Evolutionary conservation across 2,113 vertebrate genomes (phyloP).

Genomic region (Puffinus mauretanicus): DNA sequence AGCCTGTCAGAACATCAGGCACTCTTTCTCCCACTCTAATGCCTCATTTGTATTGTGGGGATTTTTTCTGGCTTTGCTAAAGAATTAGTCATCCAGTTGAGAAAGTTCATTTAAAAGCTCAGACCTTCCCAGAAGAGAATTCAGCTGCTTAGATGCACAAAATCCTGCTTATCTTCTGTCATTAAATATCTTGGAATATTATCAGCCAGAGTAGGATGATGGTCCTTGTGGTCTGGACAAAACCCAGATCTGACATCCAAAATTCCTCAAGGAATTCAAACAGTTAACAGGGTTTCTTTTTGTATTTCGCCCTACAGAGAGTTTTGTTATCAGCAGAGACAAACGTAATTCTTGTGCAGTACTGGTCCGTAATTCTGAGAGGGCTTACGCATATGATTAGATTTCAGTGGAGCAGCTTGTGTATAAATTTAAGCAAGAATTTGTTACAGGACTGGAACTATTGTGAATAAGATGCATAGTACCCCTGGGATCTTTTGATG

Average conservation of each 20-base stretch:
- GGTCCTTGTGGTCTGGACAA: not conserved
- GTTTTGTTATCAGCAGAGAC: not conserved
- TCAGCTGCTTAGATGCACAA: not conserved
- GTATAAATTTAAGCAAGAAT: conserved; percentile 15
- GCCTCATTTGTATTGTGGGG: not conserved
- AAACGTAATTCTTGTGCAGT: not conserved
- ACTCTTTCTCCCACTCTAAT: not conserved
- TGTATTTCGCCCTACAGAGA: not conserved
- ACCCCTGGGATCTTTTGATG: not conserved
- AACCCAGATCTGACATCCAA: not conserved
- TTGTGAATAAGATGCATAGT: not conserved
- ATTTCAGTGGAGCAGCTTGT: not conserved
- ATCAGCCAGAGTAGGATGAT: not conserved
- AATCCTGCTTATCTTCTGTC: not conserved
- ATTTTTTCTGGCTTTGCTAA: not conserved
- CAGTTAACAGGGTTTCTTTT: not conserved
- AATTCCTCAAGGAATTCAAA: not conserved
- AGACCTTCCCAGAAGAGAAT: not conserved
- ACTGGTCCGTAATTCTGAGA: not conserved
- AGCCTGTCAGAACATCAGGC: not conserved
- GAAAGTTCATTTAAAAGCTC: not conserved
- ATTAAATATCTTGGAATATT: not conserved
- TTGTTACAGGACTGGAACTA: not conserved
- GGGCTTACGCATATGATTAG: not conserved
- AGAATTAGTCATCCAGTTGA: not conserved